Evolutionary conservation across 2,888 invertebrate genomes (phyloP).

Genomic region (Diarsia dahlii): DNA sequence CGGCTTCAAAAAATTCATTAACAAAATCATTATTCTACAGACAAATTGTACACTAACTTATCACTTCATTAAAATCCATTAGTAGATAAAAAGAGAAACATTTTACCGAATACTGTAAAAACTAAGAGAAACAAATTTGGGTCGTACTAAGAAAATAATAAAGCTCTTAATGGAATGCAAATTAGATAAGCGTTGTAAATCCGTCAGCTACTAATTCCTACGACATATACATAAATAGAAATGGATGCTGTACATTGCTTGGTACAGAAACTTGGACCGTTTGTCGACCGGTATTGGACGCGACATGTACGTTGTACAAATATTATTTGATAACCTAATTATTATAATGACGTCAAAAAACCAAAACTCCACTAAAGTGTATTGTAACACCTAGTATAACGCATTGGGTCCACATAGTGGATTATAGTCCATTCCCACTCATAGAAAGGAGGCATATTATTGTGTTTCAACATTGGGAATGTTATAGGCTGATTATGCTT

Average conservation of each 20-base stretch:
- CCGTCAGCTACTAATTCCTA: constrained; percentile 49
- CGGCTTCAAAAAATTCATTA: neutral
- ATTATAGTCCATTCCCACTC: no score
- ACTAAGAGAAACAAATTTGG: constrained; percentile 11
- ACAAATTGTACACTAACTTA: neutral
- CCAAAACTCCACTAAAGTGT: no score
- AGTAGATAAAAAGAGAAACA: constrained; percentile 10
- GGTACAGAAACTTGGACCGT: constrained; percentile 1
- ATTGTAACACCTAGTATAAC: no score
- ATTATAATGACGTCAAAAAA: neutral
- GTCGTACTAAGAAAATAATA: constrained; percentile 58
- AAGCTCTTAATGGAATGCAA: constrained; percentile 73
- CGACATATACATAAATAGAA: constrained; percentile 42
- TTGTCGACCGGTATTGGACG: neutral
- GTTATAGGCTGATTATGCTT: no score
- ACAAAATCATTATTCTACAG: neutral
- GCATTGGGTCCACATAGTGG: no score
- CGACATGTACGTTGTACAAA: neutral
- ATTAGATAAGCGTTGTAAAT: constrained; percentile 69
- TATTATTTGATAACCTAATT: constrained; percentile 1
- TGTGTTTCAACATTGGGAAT: no score
- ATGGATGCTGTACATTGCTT: constrained; percentile 26
- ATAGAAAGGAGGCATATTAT: no score
- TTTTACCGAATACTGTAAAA: constrained; percentile 32
- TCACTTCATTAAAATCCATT: constrained; percentile 24